Evolutionary conservation across 1,140 invertebrate genomes (phyloP), one percentile per base, ranked within the genome.

Genomic region (Orchesella cincta): DNA sequence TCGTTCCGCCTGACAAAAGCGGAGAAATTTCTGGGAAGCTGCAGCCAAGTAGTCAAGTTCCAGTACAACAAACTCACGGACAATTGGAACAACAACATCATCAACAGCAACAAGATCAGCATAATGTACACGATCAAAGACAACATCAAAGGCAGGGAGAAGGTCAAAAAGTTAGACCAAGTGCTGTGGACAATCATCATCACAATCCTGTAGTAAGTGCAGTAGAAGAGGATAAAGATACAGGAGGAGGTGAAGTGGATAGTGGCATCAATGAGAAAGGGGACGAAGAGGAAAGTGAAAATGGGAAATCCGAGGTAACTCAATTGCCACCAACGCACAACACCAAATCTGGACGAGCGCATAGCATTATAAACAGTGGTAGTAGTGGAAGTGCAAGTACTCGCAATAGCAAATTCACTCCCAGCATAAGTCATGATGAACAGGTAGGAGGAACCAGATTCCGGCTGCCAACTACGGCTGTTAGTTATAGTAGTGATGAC

Each of bases 211-310:
- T 64, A 46, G 35, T 64, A 35, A 71, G 62, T 71, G 75, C n/a
- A n/a, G n/a, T n/a, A n/a, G n/a, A 76, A 18, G 46, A 62, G 57
- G 74, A 64, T 39, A 75, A 46, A 67, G 74, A 75, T 28, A 36
- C 34, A 46, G 34, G 52, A 51, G 64, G 31, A 28, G 23, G 73
- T 35, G 16, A 18, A 67, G 62, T 67, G 8, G 54, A 57, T 5
- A 67, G 62, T 67, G 62, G 33, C n/a, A 16, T 33, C 29, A 29
- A 33, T 14, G 62, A 67, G 3, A 33, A 57, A 57, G 52, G 52
- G 52, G 52, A 67, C 2, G 62, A 67, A n/a, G 62, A 31, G 26
- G 62, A 67, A 67, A 67, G 62, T 67, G 62, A 67, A 67, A 67
- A 67, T 67, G 62, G 62, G 28, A 67, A 67, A 33, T 67, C 62